Evolutionary conservation across 2,113 vertebrate species (phyloP).

Genomic region (Antigone vipio): DNA sequence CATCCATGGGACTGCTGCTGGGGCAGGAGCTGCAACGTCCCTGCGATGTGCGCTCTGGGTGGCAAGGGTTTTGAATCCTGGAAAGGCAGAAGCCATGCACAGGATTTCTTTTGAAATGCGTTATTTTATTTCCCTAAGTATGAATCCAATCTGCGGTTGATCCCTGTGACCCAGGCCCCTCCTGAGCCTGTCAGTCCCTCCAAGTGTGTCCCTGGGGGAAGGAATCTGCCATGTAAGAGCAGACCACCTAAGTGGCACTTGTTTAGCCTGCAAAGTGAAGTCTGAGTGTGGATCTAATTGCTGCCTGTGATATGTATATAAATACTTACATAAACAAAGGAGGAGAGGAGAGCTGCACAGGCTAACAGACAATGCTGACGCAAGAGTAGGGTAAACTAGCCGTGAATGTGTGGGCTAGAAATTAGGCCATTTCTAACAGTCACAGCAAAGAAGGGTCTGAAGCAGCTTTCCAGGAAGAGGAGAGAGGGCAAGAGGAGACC

Average conservation of each 20-base stretch:
- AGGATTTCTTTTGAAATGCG: background rate
- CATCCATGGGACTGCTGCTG: background rate
- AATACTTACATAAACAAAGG: background rate
- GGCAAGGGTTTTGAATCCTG: background rate
- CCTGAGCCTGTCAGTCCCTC: background rate
- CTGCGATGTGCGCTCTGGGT: rapidly evolving
- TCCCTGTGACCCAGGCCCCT: background rate
- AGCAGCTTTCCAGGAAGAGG: conserved; percentile 2
- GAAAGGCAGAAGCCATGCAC: background rate
- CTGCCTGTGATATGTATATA: background rate
- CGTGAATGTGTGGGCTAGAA: background rate
- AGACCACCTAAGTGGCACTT: too few species aligned
- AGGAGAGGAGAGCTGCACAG: background rate
- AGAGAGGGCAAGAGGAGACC: background rate
- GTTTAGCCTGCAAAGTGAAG: background rate
- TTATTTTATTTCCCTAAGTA: background rate
- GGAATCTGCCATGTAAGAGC: background rate
- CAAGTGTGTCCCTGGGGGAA: background rate
- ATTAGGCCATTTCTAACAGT: background rate
- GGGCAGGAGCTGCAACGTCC: background rate
- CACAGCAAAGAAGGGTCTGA: background rate
- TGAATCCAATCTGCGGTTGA: background rate
- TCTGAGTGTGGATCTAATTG: background rate
- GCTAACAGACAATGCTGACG: background rate
- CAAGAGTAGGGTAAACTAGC: background rate